Evolutionary conservation across 2,797 vertebrate species (phyloP), one percentile per base, ranked within the genome.

Genomic region (Pitangus sulphuratus): DNA sequence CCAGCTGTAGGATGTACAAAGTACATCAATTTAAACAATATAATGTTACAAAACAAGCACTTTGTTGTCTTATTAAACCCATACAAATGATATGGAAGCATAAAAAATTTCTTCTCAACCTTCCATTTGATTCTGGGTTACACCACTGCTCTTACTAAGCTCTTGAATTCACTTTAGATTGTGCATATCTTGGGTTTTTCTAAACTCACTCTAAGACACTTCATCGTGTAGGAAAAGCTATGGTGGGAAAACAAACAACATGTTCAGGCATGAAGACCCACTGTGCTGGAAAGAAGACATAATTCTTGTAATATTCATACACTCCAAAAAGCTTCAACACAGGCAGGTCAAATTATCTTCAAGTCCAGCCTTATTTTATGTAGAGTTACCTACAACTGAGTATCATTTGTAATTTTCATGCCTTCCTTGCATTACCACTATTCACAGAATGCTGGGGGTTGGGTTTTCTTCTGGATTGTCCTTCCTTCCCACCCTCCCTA

Each of bases 41-140:
- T 35, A 51, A 31, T 54, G 16, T 80, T 64, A 51, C 6, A 62
- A 50, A n/a, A 12, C 10, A 68, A 8, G 51, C 3, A 21, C 1
- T 75, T 60, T 21, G 5, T 47, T 47, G 8, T 58, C 51, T 64
- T 69, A 21, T n/a, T 64, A 72, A 30, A 1, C 1, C 11, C 53
- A 19, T 54, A 15, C 16, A 44, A 77, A 47, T 54, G 0, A 31
- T 47, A 54, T 17, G 9, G 39, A 91, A 77, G 8, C 0, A 0
- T 65, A 33, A 25, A 64, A 50, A n/a, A 8, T 6, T 6, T 30
- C 0, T 58, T 71, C 31, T 37, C 3, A 15, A 1, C 56, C 17
- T 68, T 56, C 64, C 21, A 0, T 71, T 90, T 60, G 28, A 6
- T 80, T 76, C 56, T 75, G 22, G 6, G 13, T 60, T 84, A 21